Evolutionary conservation across 2,113 vertebrate species (phyloP).

Genomic region (Steatornis caripensis): DNA sequence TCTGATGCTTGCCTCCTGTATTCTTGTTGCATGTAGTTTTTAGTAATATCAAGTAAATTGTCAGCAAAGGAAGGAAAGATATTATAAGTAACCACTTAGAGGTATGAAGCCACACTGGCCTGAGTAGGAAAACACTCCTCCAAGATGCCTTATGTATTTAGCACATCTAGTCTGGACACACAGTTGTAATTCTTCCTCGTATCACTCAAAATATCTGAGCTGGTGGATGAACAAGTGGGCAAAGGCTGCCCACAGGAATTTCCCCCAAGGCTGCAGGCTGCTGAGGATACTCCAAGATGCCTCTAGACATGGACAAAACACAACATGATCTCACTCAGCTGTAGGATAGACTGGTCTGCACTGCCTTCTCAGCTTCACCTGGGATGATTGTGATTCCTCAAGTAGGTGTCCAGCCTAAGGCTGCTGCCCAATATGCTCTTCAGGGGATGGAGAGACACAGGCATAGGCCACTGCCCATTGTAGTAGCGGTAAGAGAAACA

Average conservation of each 20-base stretch:
- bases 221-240: neutral
- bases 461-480: neutral
- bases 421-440: neutral
- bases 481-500: neutral
- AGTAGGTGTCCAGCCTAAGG: neutral
- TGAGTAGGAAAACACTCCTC: neutral
- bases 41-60: neutral
- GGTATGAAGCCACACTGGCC: neutral
- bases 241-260: neutral
- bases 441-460: neutral
- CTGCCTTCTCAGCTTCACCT: neutral
- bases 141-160: neutral
- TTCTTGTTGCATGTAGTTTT: neutral
- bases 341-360: neutral
- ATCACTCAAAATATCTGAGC: neutral
- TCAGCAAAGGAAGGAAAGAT: neutral
- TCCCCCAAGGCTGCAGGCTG: neutral
- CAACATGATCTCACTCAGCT: neutral
- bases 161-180: neutral
- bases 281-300: neutral
- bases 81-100: neutral
- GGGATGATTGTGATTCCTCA: neutral
- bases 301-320: neutral
- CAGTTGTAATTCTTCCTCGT: neutral
- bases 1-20: neutral